These are phyloP conservation scores for Emydocephalus ijimae DNA, from an alignment of 2,113 vertebrate species.

Conservation along the genomic window DNA sequence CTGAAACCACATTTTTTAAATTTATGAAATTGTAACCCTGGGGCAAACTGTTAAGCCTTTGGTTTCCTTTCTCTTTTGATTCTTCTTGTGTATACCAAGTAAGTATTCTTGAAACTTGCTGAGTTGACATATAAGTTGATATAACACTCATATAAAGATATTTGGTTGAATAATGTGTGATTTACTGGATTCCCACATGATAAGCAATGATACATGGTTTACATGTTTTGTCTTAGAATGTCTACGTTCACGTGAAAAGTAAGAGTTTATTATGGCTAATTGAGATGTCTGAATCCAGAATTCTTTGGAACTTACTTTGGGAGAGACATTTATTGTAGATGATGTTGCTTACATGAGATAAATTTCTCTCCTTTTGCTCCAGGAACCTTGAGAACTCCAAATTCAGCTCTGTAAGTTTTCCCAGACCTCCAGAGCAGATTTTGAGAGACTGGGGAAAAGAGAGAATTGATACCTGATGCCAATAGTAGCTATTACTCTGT, in stretches of 20 bases:
- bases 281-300: neutral
- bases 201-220: neutral
- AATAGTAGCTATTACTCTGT: neutral
- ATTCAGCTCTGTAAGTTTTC: neutral
- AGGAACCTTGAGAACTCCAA: neutral
- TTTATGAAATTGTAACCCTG: neutral
- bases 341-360: neutral
- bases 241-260: neutral
- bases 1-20: neutral
- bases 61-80: neutral
- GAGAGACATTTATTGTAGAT: neutral
- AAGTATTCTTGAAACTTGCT: neutral
- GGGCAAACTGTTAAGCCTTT: neutral
- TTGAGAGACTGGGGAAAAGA: neutral
- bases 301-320: neutral
- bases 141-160: neutral
- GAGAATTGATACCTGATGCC: neutral
- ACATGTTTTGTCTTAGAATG: neutral
- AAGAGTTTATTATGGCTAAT: neutral
- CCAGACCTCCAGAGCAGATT: neutral
- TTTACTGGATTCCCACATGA: neutral
- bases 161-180: neutral
- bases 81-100: neutral
- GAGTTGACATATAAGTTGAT: neutral
- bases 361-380: neutral